Evolutionary conservation across 2,113 vertebrate genomes (phyloP).

Genomic region (Eonycteris spelaea): DNA sequence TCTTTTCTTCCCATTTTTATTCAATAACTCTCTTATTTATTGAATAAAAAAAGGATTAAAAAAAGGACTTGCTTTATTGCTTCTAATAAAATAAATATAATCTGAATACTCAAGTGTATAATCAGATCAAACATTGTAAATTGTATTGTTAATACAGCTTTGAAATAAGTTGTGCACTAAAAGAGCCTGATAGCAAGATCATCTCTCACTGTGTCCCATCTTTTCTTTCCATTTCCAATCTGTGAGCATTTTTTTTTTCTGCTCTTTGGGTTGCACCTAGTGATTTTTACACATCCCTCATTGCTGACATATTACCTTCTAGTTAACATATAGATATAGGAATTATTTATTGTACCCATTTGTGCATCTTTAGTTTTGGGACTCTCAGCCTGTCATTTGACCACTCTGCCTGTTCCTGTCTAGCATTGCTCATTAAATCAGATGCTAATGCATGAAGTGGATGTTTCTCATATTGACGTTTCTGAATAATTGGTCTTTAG

Average conservation of each 20-base stretch:
- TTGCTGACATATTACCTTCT: conserved; percentile 70
- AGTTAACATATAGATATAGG: conserved; percentile 62
- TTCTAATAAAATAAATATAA: conserved; percentile 67
- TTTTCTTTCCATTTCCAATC: conserved; percentile 63
- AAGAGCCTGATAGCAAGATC: conserved; percentile 34
- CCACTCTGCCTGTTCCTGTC: conserved; percentile 40
- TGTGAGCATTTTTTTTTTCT: conserved; percentile 56
- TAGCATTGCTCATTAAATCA: conserved; percentile 58
- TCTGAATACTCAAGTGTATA: conserved; percentile 60
- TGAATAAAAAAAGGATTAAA: conserved; percentile 38
- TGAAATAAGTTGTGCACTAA: conserved; percentile 50
- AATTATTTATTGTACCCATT: conserved; percentile 64
- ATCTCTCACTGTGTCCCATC: conserved; percentile 27
- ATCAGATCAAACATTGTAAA: conserved; percentile 70
- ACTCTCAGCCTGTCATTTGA: conserved; percentile 59
- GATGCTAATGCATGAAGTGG: conserved; percentile 43
- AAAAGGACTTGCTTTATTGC: conserved; percentile 22
- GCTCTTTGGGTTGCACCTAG: conserved; percentile 8
- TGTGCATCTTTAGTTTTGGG: conserved; percentile 59
- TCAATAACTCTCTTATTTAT: conserved; percentile 56
- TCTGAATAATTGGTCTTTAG: conserved; percentile 58
- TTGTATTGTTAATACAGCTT: conserved; percentile 43
- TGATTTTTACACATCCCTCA: conserved; percentile 68
- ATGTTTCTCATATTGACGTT: conserved; percentile 47
- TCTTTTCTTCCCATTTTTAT: conserved; percentile 34